Conservation (phyloP, 2,113 vertebrate species). For the Mustelus asterias region DNA sequence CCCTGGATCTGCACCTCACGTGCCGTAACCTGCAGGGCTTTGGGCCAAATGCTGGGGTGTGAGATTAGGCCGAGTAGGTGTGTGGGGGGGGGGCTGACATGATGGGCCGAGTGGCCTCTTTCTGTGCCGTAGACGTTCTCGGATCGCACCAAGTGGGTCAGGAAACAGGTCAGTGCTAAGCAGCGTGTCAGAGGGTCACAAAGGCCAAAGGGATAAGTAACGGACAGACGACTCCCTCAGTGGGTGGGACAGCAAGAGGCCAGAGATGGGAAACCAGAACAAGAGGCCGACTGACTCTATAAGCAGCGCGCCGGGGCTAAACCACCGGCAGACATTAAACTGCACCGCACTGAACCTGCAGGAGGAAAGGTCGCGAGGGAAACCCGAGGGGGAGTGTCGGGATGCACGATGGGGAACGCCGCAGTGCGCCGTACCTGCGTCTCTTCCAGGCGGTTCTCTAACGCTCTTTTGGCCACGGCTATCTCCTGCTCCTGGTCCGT, state of each 20-base stretch:
- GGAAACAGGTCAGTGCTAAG: not conserved
- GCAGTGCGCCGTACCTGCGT: conserved; percentile 37
- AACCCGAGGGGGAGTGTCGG: too few relatives aligned
- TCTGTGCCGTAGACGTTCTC: too few relatives aligned
- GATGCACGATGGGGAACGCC: not conserved
- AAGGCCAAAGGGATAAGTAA: not conserved
- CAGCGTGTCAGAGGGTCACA: not conserved
- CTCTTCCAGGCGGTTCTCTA: conserved; percentile 71
- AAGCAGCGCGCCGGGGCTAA: not conserved
- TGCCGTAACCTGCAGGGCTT: too few relatives aligned
- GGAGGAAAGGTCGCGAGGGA: too few relatives aligned
- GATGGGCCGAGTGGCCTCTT: too few relatives aligned
- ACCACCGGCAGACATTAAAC: not conserved
- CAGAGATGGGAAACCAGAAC: not conserved
- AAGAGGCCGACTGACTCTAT: not conserved
- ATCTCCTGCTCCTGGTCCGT: conserved; percentile 60
- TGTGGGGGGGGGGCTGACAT: too few relatives aligned
- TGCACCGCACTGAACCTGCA: not conserved
- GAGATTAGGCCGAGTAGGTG: too few relatives aligned
- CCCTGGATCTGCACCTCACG: too few relatives aligned
- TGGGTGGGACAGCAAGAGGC: not conserved
- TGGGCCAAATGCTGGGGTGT: too few relatives aligned
- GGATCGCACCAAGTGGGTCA: too few relatives aligned
- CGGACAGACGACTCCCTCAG: not conserved
- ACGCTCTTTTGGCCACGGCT: conserved; percentile 62